Conservation (phyloP, 2,888 invertebrate species). For the Gymnocheta viridis region DNA sequence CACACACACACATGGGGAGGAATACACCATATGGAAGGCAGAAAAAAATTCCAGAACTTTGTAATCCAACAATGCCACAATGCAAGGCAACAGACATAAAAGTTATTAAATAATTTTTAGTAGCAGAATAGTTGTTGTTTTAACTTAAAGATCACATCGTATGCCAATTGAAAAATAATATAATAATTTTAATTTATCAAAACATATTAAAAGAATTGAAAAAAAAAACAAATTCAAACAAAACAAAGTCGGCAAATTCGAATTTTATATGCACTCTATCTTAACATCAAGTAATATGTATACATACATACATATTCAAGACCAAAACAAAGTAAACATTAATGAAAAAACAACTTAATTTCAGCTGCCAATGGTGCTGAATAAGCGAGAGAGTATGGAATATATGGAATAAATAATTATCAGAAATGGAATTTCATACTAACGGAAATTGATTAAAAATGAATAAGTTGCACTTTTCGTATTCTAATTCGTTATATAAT, state of each 20-base stretch:
- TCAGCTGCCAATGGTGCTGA: too few species aligned
- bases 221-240: neutral
- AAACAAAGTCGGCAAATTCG: neutral
- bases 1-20: neutral
- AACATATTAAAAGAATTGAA: constrained; percentile 24
- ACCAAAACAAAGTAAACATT: too few species aligned
- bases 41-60: constrained; percentile 32
- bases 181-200: constrained; percentile 17
- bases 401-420: too few species aligned
- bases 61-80: constrained; percentile 29
- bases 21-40: neutral
- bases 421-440: too few species aligned
- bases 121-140: constrained; percentile 48
- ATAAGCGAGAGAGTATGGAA: too few species aligned
- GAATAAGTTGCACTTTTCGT: too few species aligned
- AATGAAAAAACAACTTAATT: too few species aligned
- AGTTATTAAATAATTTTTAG: constrained; percentile 47
- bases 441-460: too few species aligned
- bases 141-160: constrained; percentile 47
- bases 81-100: constrained; percentile 13
- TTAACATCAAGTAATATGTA: neutral
- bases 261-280: neutral
- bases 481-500: too few species aligned
- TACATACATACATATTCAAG: too few species aligned
- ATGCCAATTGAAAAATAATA: constrained; percentile 33